phyloP scores from a whole-genome alignment of 2,888 invertebrate species.

The Rhingia campestris region DNA sequence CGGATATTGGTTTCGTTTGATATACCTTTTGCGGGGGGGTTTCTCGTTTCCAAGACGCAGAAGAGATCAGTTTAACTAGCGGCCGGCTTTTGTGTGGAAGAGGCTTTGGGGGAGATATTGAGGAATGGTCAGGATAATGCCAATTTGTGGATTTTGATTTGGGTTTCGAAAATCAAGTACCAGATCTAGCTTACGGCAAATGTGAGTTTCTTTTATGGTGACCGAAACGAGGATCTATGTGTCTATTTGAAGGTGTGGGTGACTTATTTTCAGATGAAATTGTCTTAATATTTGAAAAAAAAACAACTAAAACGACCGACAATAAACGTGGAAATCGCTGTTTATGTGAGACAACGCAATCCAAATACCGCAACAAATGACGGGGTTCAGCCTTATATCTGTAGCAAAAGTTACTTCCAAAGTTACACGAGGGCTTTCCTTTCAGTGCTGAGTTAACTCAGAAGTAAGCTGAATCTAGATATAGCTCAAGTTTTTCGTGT shows the following conservation, averaged over 20 bases:
- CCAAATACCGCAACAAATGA: no score
- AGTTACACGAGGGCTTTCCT: no score
- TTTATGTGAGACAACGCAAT: no score
- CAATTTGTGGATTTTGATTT: constrained; percentile 60
- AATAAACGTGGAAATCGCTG: not conserved
- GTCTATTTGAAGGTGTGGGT: no score
- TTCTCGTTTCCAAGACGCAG: constrained; percentile 4
- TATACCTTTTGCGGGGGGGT: constrained; percentile 17
- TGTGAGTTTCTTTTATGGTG: not conserved
- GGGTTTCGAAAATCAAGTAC: constrained; percentile 27
- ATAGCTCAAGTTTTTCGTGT: no score
- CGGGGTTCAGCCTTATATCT: no score
- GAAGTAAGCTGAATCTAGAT: no score
- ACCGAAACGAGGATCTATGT: not conserved
- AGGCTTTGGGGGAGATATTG: constrained; percentile 9
- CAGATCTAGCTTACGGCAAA: not conserved
- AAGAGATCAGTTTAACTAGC: constrained; percentile 50
- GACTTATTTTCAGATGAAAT: no score
- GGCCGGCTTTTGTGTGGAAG: constrained; percentile 23
- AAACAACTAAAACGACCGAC: not conserved
- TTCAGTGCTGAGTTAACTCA: no score
- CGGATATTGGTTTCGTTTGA: constrained; percentile 64
- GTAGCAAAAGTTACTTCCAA: no score
- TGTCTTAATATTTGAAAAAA: no score
- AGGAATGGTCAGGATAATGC: constrained; percentile 41